Conservation (phyloP, 2,113 vertebrate genomes). For the Rhinolophus ferrumequinum region DNA sequence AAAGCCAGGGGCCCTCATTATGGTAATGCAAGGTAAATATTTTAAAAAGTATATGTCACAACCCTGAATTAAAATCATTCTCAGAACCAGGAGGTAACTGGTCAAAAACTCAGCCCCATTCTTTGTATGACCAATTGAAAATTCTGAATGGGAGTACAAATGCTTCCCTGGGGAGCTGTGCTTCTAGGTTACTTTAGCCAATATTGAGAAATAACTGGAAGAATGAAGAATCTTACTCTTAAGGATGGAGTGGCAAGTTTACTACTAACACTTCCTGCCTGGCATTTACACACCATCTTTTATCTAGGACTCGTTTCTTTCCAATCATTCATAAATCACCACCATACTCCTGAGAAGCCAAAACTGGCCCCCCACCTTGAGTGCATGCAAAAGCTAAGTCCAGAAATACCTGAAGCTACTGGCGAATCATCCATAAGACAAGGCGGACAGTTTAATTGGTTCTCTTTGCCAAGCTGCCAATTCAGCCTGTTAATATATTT, state of each 20-base stretch:
- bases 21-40: constrained; percentile 80
- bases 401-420: neutral
- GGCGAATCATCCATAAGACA: neutral
- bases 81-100: constrained; percentile 52
- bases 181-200: neutral
- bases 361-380: neutral
- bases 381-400: neutral
- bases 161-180: neutral
- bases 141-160: constrained; percentile 52
- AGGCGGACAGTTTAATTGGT: neutral
- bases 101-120: constrained; percentile 63
- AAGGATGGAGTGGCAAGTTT: neutral
- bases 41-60: constrained; percentile 72
- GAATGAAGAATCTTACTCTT: neutral
- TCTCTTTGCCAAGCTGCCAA: neutral
- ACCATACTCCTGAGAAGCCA: neutral
- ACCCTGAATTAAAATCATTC: constrained; percentile 72
- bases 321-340: neutral
- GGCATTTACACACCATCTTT: neutral
- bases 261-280: neutral
- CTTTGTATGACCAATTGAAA: constrained; percentile 58
- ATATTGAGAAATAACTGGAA: neutral
- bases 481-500: neutral
- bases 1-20: constrained; percentile 75
- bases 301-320: neutral